A percentile compares a stretch with the other conserved stretches of the same genome.
These are phyloP conservation scores for Corydoras maculifer DNA, from an alignment of 2,113 vertebrate genomes.

Conservation along the genomic window DNA sequence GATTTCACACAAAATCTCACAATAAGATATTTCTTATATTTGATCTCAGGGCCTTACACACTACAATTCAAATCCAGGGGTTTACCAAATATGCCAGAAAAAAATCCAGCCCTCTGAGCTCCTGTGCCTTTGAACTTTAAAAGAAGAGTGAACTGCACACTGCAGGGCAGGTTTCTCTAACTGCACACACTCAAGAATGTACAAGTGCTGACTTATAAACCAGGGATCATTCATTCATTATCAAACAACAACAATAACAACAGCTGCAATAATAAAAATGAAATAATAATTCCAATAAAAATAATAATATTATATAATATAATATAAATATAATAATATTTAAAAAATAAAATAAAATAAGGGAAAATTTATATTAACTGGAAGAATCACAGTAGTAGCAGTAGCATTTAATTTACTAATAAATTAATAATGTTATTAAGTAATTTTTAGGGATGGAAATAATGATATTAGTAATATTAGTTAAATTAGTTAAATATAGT, in stretches of 20 bases:
- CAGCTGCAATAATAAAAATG: not conserved
- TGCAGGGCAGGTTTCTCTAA: constrained; percentile 71
- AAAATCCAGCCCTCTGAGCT: constrained; percentile 70
- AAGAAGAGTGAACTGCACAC: constrained; percentile 60
- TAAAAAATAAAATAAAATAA: too few relatives aligned
- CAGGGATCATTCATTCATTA: not conserved
- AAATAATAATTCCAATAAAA: too few relatives aligned
- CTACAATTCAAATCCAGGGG: constrained; percentile 74
- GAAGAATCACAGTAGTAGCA: too few relatives aligned
- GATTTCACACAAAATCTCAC: constrained; percentile 74
- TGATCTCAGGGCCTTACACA: constrained; percentile 71
- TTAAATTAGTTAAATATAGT: too few relatives aligned
- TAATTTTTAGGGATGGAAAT: too few relatives aligned
- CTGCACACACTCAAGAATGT: constrained; percentile 23
- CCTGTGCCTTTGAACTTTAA: constrained; percentile 69
- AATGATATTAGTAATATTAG: too few relatives aligned
- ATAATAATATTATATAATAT: too few relatives aligned
- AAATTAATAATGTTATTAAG: too few relatives aligned
- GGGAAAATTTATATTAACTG: too few relatives aligned
- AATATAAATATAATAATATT: too few relatives aligned
- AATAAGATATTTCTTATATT: constrained; percentile 72
- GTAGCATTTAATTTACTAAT: too few relatives aligned
- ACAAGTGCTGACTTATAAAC: constrained; percentile 9
- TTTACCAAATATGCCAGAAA: constrained; percentile 76
- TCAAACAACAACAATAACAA: not conserved